These are phyloP conservation scores for Pterois miles DNA, from an alignment of 2,797 vertebrate genomes.

Conservation along the genomic window DNA sequence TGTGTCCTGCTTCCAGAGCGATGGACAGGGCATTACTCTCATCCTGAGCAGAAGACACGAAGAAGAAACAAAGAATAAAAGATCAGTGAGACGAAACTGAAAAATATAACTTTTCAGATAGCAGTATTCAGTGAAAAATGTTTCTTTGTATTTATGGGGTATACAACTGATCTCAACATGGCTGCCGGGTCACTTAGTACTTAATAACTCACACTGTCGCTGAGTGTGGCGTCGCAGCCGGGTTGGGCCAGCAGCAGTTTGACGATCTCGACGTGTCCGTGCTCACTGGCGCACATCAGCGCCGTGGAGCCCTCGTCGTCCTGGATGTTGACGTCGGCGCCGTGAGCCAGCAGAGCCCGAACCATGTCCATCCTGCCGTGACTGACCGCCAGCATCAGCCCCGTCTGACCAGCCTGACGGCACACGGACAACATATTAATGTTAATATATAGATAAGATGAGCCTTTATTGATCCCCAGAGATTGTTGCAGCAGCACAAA, in stretches of 20 bases:
- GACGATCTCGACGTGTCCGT: slow-evolving; percentile 96
- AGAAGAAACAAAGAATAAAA: neutral
- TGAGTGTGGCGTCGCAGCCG: slow-evolving; percentile 92
- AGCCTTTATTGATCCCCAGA: too few relatives aligned
- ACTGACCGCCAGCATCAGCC: slow-evolving; percentile 97
- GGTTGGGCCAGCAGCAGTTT: slow-evolving; percentile 93
- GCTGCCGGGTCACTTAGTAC: too few relatives aligned
- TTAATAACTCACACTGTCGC: slow-evolving; percentile 89
- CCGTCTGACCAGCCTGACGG: slow-evolving; percentile 94
- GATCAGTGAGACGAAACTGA: too few relatives aligned
- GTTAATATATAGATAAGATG: too few relatives aligned
- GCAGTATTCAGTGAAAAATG: too few relatives aligned
- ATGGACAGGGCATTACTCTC: slow-evolving; percentile 97
- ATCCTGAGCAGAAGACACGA: slow-evolving; percentile 80
- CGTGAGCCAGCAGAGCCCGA: slow-evolving; percentile 91
- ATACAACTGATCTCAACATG: too few relatives aligned
- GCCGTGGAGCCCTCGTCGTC: slow-evolving; percentile 98
- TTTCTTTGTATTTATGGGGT: too few relatives aligned
- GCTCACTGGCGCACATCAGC: slow-evolving; percentile 98
- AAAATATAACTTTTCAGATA: too few relatives aligned
- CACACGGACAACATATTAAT: neutral
- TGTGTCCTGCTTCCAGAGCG: slow-evolving; percentile 97
- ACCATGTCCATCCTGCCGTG: slow-evolving; percentile 99
- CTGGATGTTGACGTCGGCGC: slow-evolving; percentile 95
- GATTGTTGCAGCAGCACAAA: too few relatives aligned